A percentile compares a stretch with the other conserved stretches of the same genome.
Evolutionary conservation across 1,140 invertebrate genomes (phyloP).

Genomic region (Macrosteles quadrilineatus): DNA sequence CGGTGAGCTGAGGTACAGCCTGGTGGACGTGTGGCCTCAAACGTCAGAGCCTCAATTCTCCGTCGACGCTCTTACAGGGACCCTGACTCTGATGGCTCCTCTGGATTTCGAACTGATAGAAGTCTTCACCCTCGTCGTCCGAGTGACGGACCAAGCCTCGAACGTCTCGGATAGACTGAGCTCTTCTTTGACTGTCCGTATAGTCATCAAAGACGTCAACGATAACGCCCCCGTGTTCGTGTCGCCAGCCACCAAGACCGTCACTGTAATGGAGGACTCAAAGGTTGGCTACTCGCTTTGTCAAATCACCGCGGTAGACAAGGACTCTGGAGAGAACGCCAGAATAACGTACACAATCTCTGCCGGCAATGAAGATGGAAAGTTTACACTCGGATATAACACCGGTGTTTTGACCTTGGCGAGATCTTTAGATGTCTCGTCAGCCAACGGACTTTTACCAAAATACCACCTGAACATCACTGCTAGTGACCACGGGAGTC

Average conservation of each 20-base stretch:
- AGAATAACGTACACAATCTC: constrained; percentile 81
- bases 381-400: constrained; percentile 77
- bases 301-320: constrained; percentile 82
- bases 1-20: constrained; percentile 78
- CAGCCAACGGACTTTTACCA: constrained; percentile 43
- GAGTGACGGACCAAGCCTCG: constrained; percentile 77
- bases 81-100: constrained; percentile 66
- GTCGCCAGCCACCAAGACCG: constrained; percentile 56
- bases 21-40: constrained; percentile 68
- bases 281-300: constrained; percentile 63
- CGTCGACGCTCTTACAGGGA: constrained; percentile 80
- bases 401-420: constrained; percentile 75
- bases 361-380: constrained; percentile 77
- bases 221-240: constrained; percentile 85
- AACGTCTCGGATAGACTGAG: constrained; percentile 66
- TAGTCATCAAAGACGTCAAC: constrained; percentile 83
- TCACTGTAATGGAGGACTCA: constrained; percentile 53
- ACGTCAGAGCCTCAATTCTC: constrained; percentile 60
- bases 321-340: constrained; percentile 83
- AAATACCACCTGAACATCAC: constrained; percentile 69
- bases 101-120: constrained; percentile 82
- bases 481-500: constrained; percentile 79
- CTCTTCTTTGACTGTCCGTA: constrained; percentile 76
- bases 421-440: constrained; percentile 59
- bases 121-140: constrained; percentile 79